Conservation (phyloP, 2,797 vertebrate genomes). For the Urocyon cinereoargenteus region DNA sequence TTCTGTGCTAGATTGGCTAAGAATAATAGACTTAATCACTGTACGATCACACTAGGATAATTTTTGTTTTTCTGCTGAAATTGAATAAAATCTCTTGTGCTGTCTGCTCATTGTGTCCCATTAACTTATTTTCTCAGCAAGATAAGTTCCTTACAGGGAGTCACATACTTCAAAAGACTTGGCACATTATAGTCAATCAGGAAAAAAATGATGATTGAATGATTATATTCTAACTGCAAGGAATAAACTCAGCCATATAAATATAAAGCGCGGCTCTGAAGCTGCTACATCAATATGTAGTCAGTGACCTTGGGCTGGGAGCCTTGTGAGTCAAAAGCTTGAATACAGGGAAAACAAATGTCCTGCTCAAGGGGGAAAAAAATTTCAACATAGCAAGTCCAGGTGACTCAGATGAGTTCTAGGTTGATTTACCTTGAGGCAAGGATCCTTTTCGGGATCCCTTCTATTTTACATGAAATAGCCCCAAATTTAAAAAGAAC, state of each 20-base stretch:
- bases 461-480: constrained; percentile 5
- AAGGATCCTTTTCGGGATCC: neutral
- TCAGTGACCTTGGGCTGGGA: neutral
- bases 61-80: constrained; percentile 65
- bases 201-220: constrained; percentile 12
- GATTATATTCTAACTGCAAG: constrained; percentile 31
- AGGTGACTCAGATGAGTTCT: neutral
- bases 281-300: neutral
- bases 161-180: neutral
- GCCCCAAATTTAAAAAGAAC: neutral
- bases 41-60: constrained; percentile 33
- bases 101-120: constrained; percentile 38
- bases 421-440: neutral
- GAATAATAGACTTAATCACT: constrained; percentile 56
- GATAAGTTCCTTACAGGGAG: constrained; percentile 26
- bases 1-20: constrained; percentile 58
- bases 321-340: neutral
- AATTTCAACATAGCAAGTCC: neutral
- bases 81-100: constrained; percentile 53
- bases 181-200: neutral
- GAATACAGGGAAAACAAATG: constrained; percentile 15
- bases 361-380: neutral
- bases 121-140: constrained; percentile 67
- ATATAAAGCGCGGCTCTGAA: neutral
- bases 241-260: neutral